Percentiles rank a stretch among this genome's conserved stretches.
phyloP scores from a whole-genome alignment of 1,140 invertebrate species.

The Musca vetustissima region DNA sequence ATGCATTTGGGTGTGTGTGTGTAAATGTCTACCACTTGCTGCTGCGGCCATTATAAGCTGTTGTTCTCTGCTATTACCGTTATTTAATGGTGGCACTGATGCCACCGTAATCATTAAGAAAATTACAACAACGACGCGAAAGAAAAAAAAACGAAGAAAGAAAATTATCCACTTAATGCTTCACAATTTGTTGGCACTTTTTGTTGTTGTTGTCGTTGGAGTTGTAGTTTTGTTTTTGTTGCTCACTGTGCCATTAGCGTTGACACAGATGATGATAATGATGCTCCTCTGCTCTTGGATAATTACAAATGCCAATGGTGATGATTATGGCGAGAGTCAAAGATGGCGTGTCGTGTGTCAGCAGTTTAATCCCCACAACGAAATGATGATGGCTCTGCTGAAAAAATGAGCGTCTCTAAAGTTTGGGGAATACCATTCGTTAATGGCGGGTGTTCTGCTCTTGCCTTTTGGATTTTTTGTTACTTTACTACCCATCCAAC shows the following conservation, averaged over 20 bases:
- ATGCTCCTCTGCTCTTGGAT: not conserved
- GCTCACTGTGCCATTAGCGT: not conserved
- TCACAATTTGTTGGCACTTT: not conserved
- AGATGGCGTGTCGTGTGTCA: too few species aligned
- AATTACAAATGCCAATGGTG: not conserved
- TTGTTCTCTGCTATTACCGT: conserved; percentile 11
- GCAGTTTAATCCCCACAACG: too few species aligned
- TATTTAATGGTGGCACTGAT: conserved; percentile 17
- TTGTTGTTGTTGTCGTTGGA: not conserved
- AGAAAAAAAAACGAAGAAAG: too few species aligned
- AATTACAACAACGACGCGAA: too few species aligned
- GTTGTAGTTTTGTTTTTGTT: not conserved
- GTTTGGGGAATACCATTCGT: not conserved
- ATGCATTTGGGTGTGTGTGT: not conserved
- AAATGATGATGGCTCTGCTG: too few species aligned
- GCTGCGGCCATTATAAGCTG: conserved; percentile 17
- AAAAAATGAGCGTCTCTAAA: too few species aligned
- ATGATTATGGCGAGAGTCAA: not conserved
- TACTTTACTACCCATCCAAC: too few species aligned
- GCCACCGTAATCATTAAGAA: conserved; percentile 8
- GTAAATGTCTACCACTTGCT: not conserved
- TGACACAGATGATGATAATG: conserved; percentile 22
- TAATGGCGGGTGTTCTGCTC: conserved; percentile 15
- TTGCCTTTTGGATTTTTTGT: not conserved
- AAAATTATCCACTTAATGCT: not conserved